These are phyloP conservation scores for Chlorocebus sabaeus DNA, from an alignment of 2,113 vertebrate species.

Conservation along the genomic window DNA sequence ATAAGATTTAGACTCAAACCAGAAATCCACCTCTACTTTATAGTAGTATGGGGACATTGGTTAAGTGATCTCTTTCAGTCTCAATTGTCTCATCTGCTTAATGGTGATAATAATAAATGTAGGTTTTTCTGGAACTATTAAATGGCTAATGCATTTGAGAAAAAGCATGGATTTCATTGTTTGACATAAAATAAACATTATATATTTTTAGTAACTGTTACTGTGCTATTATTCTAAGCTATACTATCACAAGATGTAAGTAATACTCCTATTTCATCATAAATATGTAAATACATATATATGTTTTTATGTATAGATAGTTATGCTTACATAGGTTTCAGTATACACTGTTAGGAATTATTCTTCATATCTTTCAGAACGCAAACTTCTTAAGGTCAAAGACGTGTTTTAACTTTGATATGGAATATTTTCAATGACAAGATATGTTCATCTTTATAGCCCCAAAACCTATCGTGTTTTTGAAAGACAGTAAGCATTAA, in stretches of 20 bases:
- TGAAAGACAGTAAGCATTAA: not conserved
- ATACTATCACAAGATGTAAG: not conserved
- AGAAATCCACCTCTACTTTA: not conserved
- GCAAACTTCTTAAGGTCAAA: not conserved
- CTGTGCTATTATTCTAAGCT: not conserved
- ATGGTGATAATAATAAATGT: not conserved
- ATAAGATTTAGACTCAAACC: not conserved
- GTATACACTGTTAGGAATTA: not conserved
- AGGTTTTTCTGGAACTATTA: conserved; percentile 32
- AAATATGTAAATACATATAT: not conserved
- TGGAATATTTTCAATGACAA: not conserved
- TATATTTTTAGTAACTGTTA: not conserved
- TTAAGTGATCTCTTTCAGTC: not conserved
- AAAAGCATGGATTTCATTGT: not conserved
- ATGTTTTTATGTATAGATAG: not conserved
- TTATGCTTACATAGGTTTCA: not conserved
- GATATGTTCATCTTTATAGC: not conserved
- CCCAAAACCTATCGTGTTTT: not conserved
- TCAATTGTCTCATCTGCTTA: not conserved
- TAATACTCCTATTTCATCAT: not conserved
- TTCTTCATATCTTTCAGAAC: not conserved
- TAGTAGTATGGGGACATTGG: not conserved
- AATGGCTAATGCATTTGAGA: not conserved
- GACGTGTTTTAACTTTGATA: not conserved
- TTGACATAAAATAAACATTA: not conserved